Evolutionary conservation across 2,113 vertebrate genomes (phyloP).

Genomic region (Ictalurus punctatus): DNA sequence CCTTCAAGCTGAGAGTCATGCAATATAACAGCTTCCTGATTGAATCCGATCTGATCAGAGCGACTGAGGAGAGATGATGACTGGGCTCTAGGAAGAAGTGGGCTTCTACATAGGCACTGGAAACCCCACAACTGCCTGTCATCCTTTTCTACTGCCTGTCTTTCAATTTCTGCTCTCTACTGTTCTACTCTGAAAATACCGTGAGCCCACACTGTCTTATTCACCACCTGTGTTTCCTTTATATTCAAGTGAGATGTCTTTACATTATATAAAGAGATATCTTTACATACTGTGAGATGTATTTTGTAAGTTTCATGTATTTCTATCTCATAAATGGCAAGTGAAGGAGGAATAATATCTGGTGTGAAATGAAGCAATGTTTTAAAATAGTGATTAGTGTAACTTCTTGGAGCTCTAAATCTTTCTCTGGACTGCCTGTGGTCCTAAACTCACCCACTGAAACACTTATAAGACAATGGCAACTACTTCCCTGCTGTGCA

Average conservation of each 20-base stretch:
- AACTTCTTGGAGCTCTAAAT: not conserved
- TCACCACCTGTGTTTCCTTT: not conserved
- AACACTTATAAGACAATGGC: not conserved
- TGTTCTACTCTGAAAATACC: not conserved
- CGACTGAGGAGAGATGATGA: not conserved
- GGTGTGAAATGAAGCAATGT: not conserved
- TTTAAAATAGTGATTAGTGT: not conserved
- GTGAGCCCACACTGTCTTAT: not conserved
- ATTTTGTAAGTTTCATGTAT: not conserved
- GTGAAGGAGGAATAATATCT: not conserved
- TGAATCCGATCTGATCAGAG: not conserved
- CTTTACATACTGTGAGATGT: not conserved
- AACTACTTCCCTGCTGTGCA: not conserved
- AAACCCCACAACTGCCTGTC: slow-evolving; percentile 9
- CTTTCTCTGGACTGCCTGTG: slow-evolving; percentile 5
- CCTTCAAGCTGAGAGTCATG: not conserved
- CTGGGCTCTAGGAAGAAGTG: not conserved
- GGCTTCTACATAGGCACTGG: not conserved
- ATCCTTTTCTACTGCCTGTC: not conserved
- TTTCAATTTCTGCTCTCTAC: not conserved
- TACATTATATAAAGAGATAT: too few relatives aligned
- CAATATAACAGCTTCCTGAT: not conserved
- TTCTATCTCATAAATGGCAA: slow-evolving; percentile 2
- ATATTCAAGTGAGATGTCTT: not conserved
- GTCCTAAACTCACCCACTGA: slow-evolving; percentile 2